Percentiles rank a stretch among this genome's conserved stretches.
Conservation (phyloP, 2,113 vertebrate genomes). For the Pogona vitticeps region DNA sequence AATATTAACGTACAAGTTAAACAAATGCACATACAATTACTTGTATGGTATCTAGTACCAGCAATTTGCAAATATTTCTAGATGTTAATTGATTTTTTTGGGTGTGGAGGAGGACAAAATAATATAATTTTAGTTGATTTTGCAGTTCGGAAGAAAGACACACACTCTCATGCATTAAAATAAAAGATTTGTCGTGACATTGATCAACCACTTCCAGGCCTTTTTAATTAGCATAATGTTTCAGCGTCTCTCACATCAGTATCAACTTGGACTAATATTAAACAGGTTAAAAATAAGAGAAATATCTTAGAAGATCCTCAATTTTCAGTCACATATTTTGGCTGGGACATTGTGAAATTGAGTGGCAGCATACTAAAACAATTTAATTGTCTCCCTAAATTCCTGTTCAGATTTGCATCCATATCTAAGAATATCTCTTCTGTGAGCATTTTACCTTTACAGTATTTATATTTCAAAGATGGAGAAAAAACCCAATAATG, state of each 20-base stretch:
- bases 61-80: conserved; percentile 33
- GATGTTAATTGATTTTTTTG: conserved; percentile 6
- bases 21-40: conserved; percentile 39
- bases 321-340: not conserved
- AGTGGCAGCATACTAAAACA: not conserved
- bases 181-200: not conserved
- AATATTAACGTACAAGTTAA: conserved; percentile 46
- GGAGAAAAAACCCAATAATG: not conserved
- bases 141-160: fast-evolving
- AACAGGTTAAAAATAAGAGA: not conserved
- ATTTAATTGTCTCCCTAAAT: not conserved
- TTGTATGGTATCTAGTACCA: conserved; percentile 16
- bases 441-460: not conserved
- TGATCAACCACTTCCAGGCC: not conserved
- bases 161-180: not conserved
- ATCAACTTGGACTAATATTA: not conserved
- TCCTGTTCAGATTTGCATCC: not conserved
- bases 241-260: not conserved
- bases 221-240: not conserved
- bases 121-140: not conserved
- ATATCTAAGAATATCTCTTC: not conserved
- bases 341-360: not conserved
- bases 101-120: not conserved
- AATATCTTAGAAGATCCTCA: fast-evolving
- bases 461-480: not conserved